Evolutionary conservation across 2,888 invertebrate genomes (phyloP).

Genomic region (Entomobrya multifasciata): DNA sequence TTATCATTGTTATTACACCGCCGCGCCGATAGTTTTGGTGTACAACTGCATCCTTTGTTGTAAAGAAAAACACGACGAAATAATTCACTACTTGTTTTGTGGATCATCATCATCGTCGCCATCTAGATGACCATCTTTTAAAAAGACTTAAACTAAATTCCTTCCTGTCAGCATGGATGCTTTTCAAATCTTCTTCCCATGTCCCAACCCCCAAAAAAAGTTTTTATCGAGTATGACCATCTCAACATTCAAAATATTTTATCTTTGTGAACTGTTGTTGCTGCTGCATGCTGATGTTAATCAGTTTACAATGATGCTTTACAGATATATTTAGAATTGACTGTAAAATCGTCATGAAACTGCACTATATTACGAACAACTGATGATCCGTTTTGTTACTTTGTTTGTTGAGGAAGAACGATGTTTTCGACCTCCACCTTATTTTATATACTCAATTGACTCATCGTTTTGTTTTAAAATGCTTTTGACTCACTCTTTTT

Average conservation of each 20-base stretch:
- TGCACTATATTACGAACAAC: constrained; percentile 10
- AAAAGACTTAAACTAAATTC: constrained; percentile 40
- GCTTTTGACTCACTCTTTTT: neutral
- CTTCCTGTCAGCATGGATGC: constrained; percentile 62
- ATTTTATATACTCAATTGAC: neutral
- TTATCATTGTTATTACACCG: constrained; percentile 34
- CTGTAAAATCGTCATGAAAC: constrained; percentile 34
- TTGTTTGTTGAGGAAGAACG: neutral
- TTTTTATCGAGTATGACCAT: constrained; percentile 60
- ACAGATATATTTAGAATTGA: neutral
- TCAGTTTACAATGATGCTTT: neutral
- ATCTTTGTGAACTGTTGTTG: constrained; percentile 24
- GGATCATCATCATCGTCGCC: constrained; percentile 20
- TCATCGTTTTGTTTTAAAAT: constrained; percentile 2
- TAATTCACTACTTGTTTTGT: constrained; percentile 28
- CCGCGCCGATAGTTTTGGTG: constrained; percentile 11
- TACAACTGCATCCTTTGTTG: constrained; percentile 25
- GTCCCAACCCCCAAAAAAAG: neutral
- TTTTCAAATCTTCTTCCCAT: neutral
- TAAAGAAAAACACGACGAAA: constrained; percentile 15
- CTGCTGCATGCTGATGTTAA: neutral
- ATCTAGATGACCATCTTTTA: constrained; percentile 46
- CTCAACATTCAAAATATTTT: constrained; percentile 37
- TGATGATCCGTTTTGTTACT: neutral
- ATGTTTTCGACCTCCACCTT: neutral